A percentile compares a stretch with the other conserved stretches of the same genome.
Evolutionary conservation across 1,140 invertebrate species (phyloP).

Genomic region (Bombus difficillimus): DNA sequence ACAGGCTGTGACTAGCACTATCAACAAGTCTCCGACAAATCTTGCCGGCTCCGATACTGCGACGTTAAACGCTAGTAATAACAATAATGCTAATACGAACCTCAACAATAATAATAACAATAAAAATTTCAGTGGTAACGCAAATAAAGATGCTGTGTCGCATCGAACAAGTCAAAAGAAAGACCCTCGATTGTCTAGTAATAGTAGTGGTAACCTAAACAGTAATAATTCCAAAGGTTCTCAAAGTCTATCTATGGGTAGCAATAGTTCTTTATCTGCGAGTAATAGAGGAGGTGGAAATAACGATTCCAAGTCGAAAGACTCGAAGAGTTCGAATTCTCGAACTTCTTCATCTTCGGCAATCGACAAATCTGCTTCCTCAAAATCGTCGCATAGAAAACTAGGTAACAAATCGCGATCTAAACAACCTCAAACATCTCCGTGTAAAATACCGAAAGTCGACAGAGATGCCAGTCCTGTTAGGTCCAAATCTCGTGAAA

Average conservation of each 20-base stretch:
- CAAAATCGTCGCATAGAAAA: slow-evolving; percentile 77
- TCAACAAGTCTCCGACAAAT: slow-evolving; percentile 71
- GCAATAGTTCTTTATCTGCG: slow-evolving; percentile 62
- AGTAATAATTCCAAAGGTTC: slow-evolving; percentile 72
- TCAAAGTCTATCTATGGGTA: slow-evolving; percentile 67
- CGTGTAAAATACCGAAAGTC: slow-evolving; percentile 73
- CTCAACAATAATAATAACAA: slow-evolving; percentile 76
- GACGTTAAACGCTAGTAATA: slow-evolving; percentile 75
- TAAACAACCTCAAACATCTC: slow-evolving; percentile 71
- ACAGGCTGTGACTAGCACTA: slow-evolving; percentile 75
- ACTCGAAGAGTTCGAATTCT: slow-evolving; percentile 63
- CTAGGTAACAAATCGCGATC: slow-evolving; percentile 77
- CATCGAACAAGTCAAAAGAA: slow-evolving; percentile 81
- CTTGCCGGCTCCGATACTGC: slow-evolving; percentile 67
- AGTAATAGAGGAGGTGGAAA: slow-evolving; percentile 70
- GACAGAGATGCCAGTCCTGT: slow-evolving; percentile 73
- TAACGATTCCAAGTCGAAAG: slow-evolving; percentile 67
- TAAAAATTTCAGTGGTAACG: slow-evolving; percentile 77
- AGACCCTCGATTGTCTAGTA: slow-evolving; percentile 79
- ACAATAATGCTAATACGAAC: slow-evolving; percentile 77
- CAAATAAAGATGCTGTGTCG: slow-evolving; percentile 79
- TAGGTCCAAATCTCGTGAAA: slow-evolving; percentile 77
- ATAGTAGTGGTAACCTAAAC: slow-evolving; percentile 76
- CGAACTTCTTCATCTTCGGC: slow-evolving; percentile 68
- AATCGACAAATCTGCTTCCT: slow-evolving; percentile 73